Conservation (phyloP, 2,888 invertebrate genomes). For the Hydroisotoma schaefferi region DNA sequence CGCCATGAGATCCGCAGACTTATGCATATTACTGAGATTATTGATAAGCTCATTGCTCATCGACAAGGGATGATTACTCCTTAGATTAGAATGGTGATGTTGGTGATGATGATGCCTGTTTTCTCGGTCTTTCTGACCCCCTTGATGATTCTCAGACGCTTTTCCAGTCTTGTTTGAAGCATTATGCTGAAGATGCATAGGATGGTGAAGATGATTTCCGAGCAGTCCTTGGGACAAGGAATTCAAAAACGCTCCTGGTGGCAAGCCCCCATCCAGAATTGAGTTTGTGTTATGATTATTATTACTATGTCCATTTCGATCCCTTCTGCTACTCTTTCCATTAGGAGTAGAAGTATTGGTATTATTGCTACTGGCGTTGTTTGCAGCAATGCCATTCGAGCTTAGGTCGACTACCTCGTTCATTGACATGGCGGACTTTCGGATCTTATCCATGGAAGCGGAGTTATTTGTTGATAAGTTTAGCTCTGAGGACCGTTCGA, state of each 20-base stretch:
- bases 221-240: background rate
- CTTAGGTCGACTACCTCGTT: slow-evolving; percentile 3
- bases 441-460: background rate
- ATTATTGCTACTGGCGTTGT: background rate
- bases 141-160: no score
- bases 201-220: slow-evolving; percentile 16
- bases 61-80: background rate
- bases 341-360: no score
- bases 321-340: no score
- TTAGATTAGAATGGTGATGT: background rate
- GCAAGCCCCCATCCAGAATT: background rate
- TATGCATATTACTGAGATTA: slow-evolving; percentile 32
- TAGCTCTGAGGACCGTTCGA: background rate
- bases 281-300: background rate
- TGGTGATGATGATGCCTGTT: slow-evolving; percentile 14
- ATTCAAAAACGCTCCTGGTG: no score
- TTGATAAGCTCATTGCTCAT: slow-evolving; percentile 10
- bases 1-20: slow-evolving; percentile 41
- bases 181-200: slow-evolving; percentile 15
- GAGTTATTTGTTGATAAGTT: slow-evolving; percentile 6
- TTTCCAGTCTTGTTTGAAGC: background rate
- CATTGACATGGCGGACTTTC: background rate
- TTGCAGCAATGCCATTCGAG: background rate
- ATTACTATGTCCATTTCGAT: background rate
- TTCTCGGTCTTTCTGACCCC: background rate